Evolutionary conservation across 2,888 invertebrate genomes (phyloP).

Genomic region (Chymomyza amoena): DNA sequence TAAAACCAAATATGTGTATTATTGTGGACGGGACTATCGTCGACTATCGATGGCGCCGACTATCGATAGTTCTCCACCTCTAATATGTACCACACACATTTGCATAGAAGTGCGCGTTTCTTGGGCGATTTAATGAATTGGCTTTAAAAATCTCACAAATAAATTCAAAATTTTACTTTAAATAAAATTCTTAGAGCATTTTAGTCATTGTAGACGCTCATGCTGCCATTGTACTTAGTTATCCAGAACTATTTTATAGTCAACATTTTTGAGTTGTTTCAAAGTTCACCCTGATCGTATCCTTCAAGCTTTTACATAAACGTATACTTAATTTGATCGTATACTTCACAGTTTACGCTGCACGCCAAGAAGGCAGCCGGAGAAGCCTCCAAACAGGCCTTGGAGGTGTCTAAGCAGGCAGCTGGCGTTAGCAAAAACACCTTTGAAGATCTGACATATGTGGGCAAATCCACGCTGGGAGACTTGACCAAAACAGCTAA

Average conservation of each 20-base stretch:
- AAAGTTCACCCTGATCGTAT: too few species aligned
- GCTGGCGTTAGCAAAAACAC: conserved; percentile 93
- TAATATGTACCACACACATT: too few species aligned
- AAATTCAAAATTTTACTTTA: background rate
- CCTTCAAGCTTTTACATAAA: background rate
- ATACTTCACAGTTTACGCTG: conserved; percentile 83
- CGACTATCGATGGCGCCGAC: too few species aligned
- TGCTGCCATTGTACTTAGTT: background rate
- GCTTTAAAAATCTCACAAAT: background rate
- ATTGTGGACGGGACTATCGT: too few species aligned
- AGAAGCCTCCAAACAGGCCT: conserved; percentile 90
- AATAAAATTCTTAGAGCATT: background rate
- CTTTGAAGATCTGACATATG: conserved; percentile 91
- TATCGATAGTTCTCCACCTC: too few species aligned
- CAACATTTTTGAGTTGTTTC: too few species aligned
- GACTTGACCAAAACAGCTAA: conserved; percentile 95
- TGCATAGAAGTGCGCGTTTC: background rate
- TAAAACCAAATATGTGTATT: too few species aligned
- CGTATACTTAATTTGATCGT: background rate
- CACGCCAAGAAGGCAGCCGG: conserved; percentile 94
- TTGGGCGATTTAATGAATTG: background rate
- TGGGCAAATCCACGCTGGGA: conserved; percentile 92
- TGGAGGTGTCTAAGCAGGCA: conserved; percentile 92
- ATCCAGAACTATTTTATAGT: background rate
- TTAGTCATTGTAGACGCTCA: background rate